Evolutionary conservation across 2,797 vertebrate species (phyloP).

Genomic region (Acrocephalus scirpaceus): DNA sequence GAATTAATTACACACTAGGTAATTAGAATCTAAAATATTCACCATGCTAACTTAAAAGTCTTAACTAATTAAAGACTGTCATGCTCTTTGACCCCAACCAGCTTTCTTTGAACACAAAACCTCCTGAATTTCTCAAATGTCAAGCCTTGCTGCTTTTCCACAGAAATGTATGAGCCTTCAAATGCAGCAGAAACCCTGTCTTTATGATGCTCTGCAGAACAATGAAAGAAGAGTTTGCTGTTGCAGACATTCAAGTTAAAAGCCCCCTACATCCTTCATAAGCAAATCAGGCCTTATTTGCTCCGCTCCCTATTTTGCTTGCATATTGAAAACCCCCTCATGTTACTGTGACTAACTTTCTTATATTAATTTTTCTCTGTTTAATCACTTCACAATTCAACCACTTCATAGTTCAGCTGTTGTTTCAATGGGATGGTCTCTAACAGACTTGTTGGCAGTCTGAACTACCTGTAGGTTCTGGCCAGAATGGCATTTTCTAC

Average conservation of each 20-base stretch:
- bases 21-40: not conserved
- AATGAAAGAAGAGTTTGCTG: not conserved
- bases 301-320: not conserved
- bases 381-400: constrained; percentile 25
- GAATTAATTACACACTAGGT: not conserved
- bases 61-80: not conserved
- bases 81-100: not conserved
- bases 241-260: not conserved
- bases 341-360: not conserved
- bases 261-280: not conserved
- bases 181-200: not conserved
- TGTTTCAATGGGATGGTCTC: not conserved
- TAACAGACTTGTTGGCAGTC: not conserved
- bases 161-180: not conserved
- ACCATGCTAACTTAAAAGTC: not conserved
- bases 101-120: not conserved
- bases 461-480: not conserved
- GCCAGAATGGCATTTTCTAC: not conserved
- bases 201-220: not conserved
- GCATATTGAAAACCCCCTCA: not conserved
- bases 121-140: not conserved
- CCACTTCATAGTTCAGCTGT: not conserved
- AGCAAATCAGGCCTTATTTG: not conserved
- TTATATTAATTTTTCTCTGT: constrained; percentile 7
- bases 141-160: not conserved